Percentiles rank a stretch among this genome's conserved stretches.
phyloP scores from a whole-genome alignment of 2,113 vertebrate species.

The Leuciscus idus region DNA sequence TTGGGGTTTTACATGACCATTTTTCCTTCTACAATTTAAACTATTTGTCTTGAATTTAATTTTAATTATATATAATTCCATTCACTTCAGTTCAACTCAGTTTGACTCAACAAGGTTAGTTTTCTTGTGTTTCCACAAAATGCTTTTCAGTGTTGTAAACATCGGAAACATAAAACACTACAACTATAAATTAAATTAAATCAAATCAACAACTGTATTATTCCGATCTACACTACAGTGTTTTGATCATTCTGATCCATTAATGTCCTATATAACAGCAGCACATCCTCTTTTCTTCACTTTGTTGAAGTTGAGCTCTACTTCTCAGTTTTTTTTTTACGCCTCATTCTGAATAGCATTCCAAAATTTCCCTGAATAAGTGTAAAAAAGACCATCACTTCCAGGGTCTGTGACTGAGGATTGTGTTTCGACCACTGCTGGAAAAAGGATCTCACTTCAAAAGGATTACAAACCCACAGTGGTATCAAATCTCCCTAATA shows the following conservation, averaged over 20 bases:
- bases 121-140: not conserved
- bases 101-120: not conserved
- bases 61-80: not conserved
- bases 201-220: not conserved
- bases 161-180: not conserved
- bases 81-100: not conserved
- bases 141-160: not conserved
- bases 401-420: conserved; percentile 65
- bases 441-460: conserved; percentile 78
- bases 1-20: not conserved
- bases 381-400: conserved; percentile 33
- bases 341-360: conserved; percentile 62
- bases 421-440: conserved; percentile 69
- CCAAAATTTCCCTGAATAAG: conserved; percentile 42
- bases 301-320: not conserved
- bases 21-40: not conserved
- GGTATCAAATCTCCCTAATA: conserved; percentile 74
- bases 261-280: conserved; percentile 56
- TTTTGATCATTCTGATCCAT: not conserved
- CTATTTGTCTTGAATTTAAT: not conserved
- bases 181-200: not conserved
- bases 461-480: conserved; percentile 58
- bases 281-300: conserved; percentile 16
- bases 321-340: conserved; percentile 16
- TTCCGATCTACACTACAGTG: not conserved